These are phyloP conservation scores for Nothoprocta pentlandii DNA, from an alignment of 2,113 vertebrate species.

Conservation along the genomic window DNA sequence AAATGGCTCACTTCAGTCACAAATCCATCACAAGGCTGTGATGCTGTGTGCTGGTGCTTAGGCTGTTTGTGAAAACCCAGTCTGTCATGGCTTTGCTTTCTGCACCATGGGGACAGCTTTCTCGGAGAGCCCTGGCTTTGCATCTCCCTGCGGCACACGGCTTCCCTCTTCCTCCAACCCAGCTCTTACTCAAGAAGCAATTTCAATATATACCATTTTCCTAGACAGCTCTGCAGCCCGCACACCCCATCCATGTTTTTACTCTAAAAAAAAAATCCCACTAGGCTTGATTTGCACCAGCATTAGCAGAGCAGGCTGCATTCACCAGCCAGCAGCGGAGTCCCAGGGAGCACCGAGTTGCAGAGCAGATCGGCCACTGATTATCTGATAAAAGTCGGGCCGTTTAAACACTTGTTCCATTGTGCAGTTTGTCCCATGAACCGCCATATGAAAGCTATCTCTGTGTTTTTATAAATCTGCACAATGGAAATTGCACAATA, in stretches of 20 bases:
- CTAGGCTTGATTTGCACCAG: neutral
- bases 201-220: neutral
- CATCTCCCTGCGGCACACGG: neutral
- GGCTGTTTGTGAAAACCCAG: neutral
- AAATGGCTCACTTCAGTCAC: neutral
- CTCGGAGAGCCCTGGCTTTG: neutral
- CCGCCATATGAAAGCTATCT: neutral
- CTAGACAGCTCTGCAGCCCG: neutral
- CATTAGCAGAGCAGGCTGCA: neutral
- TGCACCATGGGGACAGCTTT: neutral
- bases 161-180: neutral
- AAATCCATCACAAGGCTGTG: neutral
- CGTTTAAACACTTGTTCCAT: neutral
- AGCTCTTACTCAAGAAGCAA: neutral
- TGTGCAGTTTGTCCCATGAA: neutral
- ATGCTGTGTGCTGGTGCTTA: neutral
- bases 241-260: neutral
- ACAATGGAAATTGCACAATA: neutral
- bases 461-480: neutral
- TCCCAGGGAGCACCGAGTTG: neutral
- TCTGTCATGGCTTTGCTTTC: neutral
- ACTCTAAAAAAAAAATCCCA: neutral
- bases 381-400: fast-evolving
- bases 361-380: neutral
- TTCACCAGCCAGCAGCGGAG: neutral